Conservation (phyloP, 1,140 invertebrate genomes). For the Bicyclus anynana region DNA sequence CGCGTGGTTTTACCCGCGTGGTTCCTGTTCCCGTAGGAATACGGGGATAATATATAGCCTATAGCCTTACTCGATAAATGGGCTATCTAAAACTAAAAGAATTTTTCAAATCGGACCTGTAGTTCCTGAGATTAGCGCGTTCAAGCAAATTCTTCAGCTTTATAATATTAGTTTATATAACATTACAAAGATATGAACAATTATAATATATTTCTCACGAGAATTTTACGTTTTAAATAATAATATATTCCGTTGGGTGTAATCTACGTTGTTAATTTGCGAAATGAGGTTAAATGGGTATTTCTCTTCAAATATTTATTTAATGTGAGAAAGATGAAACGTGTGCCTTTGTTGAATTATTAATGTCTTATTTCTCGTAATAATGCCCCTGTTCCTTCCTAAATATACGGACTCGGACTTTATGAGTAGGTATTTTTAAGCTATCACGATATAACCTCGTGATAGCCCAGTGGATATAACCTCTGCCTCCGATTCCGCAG, state of each 20-base stretch:
- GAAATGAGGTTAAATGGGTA: slow-evolving; percentile 55
- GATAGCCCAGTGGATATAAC: too few relatives aligned
- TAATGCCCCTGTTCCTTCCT: slow-evolving; percentile 33
- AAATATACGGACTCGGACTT: slow-evolving; percentile 27
- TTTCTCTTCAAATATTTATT: slow-evolving; percentile 59
- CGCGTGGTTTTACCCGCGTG: too few relatives aligned
- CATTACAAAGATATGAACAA: slow-evolving; percentile 8
- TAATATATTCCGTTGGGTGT: slow-evolving; percentile 38
- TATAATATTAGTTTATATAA: too few relatives aligned
- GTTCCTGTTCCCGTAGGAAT: too few relatives aligned
- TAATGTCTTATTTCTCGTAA: slow-evolving; percentile 58
- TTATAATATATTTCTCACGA: slow-evolving; percentile 12
- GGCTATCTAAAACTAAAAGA: too few relatives aligned
- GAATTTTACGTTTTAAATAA: slow-evolving; percentile 27
- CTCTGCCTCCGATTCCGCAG: too few relatives aligned
- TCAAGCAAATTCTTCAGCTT: too few relatives aligned
- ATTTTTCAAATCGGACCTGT: too few relatives aligned
- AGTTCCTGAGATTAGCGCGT: too few relatives aligned
- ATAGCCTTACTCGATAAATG: too few relatives aligned
- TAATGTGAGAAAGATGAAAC: slow-evolving; percentile 60
- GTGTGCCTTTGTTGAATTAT: slow-evolving; percentile 66
- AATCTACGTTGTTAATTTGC: slow-evolving; percentile 58
- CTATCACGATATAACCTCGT: too few relatives aligned
- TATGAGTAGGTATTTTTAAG: neutral
- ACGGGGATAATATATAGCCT: too few relatives aligned